These are phyloP conservation scores for Noctua janthina DNA, from an alignment of 2,888 invertebrate genomes.

Conservation along the genomic window DNA sequence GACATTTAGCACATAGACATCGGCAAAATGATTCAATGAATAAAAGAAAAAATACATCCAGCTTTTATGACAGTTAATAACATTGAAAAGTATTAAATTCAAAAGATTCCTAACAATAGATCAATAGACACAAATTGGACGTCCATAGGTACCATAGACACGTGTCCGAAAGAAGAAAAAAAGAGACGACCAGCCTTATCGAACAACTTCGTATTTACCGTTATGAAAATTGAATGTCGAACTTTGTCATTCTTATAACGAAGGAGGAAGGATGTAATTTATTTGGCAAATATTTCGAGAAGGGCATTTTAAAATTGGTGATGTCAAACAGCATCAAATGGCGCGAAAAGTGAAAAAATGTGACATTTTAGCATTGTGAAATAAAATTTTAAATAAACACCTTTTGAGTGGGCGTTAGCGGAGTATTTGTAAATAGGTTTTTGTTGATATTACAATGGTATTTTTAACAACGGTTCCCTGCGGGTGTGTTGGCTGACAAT, in stretches of 20 bases:
- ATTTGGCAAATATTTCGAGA: conserved; percentile 54
- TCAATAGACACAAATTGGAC: conserved; percentile 87
- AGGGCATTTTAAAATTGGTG: conserved; percentile 64
- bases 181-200: conserved; percentile 71
- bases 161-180: conserved; percentile 80
- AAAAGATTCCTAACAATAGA: conserved; percentile 76
- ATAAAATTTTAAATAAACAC: conserved; percentile 90
- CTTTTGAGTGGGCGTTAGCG: conserved; percentile 90
- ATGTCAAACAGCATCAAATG: conserved; percentile 88
- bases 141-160: conserved; percentile 86
- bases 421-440: conserved; percentile 90
- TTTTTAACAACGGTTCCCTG: conserved; percentile 73
- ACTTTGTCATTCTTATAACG: conserved; percentile 54
- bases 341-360: conserved; percentile 87
- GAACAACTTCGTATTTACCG: conserved; percentile 38
- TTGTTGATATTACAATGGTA: conserved; percentile 83
- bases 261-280: conserved; percentile 70
- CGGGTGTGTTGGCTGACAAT: conserved; percentile 69
- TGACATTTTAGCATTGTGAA: conserved; percentile 84
- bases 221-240: conserved; percentile 46
- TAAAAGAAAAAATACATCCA: conserved; percentile 47
- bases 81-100: conserved; percentile 72
- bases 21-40: conserved; percentile 54
- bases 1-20: conserved; percentile 47
- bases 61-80: conserved; percentile 65